These are phyloP conservation scores for Gymnothorax reevesii DNA, from an alignment of 2,797 vertebrate genomes.

Conservation along the genomic window DNA sequence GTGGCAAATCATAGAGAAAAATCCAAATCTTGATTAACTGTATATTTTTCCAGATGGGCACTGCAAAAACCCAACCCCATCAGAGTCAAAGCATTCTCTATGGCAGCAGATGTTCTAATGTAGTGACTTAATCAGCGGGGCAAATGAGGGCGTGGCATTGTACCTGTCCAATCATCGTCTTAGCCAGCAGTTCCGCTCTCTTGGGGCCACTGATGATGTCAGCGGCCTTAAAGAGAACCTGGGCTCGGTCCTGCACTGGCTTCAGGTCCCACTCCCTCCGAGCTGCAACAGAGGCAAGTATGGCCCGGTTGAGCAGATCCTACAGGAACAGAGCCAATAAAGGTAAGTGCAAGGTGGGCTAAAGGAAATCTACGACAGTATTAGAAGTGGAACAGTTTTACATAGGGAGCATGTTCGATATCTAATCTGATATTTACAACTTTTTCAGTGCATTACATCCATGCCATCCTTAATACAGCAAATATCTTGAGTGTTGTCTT, in stretches of 20 bases:
- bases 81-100: neutral
- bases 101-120: neutral
- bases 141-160: neutral
- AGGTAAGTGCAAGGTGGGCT: neutral
- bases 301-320: slow-evolving; percentile 89
- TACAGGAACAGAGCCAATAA: slow-evolving; percentile 47
- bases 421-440: neutral
- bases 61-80: neutral
- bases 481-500: neutral
- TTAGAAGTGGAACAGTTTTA: too few species aligned
- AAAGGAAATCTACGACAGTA: neutral
- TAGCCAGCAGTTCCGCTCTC: slow-evolving; percentile 87
- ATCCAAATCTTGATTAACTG: neutral
- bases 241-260: slow-evolving; percentile 83
- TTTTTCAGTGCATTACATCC: neutral
- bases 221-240: slow-evolving; percentile 88
- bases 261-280: slow-evolving; percentile 91
- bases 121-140: neutral
- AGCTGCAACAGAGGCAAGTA: slow-evolving; percentile 77
- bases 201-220: slow-evolving; percentile 83
- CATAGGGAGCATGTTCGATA: neutral
- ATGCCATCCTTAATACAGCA: neutral
- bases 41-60: neutral
- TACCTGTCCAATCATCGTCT: slow-evolving; percentile 97
- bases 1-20: neutral